These are phyloP conservation scores for Drosophila formosana DNA, from an alignment of 2,888 invertebrate species.

Conservation along the genomic window DNA sequence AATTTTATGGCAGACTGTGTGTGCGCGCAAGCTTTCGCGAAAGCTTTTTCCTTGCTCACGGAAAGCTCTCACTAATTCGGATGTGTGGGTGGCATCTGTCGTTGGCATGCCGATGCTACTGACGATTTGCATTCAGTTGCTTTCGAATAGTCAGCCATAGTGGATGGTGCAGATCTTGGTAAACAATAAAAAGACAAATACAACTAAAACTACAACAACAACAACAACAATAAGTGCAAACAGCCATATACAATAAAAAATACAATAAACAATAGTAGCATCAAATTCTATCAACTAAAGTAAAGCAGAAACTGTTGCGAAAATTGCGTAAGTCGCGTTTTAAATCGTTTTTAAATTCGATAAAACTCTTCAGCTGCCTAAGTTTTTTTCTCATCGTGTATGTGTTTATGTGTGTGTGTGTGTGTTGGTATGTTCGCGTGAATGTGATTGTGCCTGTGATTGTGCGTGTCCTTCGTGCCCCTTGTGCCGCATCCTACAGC, in stretches of 20 bases:
- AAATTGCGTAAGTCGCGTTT: slow-evolving; percentile 50
- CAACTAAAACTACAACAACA: slow-evolving; percentile 16
- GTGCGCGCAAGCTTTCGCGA: slow-evolving; percentile 34
- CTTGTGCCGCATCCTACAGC: background rate
- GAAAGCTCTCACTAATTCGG: slow-evolving; percentile 28
- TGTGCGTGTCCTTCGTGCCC: slow-evolving; percentile 48
- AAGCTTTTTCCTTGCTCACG: slow-evolving; percentile 33
- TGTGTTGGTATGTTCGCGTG: slow-evolving; percentile 17
- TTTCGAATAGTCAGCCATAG: slow-evolving; percentile 78
- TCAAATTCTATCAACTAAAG: slow-evolving; percentile 22
- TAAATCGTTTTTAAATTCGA: slow-evolving; percentile 22
- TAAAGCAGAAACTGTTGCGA: slow-evolving; percentile 7
- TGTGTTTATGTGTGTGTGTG: slow-evolving; percentile 19
- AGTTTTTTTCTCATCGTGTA: slow-evolving; percentile 14
- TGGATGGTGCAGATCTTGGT: slow-evolving; percentile 50
- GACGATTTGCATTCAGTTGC: slow-evolving; percentile 68
- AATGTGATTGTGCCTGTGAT: slow-evolving; percentile 20
- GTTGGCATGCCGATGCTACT: slow-evolving; percentile 18
- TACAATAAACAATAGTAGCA: slow-evolving; percentile 17
- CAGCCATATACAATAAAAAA: slow-evolving; percentile 17
- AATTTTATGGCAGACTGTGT: slow-evolving; percentile 56
- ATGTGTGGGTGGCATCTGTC: slow-evolving; percentile 35
- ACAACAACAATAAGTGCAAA: slow-evolving; percentile 14
- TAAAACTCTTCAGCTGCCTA: slow-evolving; percentile 22
- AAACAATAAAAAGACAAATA: slow-evolving; percentile 10